phyloP scores from a whole-genome alignment of 2,888 invertebrate genomes.

The Euspilapteryx auroguttella region DNA sequence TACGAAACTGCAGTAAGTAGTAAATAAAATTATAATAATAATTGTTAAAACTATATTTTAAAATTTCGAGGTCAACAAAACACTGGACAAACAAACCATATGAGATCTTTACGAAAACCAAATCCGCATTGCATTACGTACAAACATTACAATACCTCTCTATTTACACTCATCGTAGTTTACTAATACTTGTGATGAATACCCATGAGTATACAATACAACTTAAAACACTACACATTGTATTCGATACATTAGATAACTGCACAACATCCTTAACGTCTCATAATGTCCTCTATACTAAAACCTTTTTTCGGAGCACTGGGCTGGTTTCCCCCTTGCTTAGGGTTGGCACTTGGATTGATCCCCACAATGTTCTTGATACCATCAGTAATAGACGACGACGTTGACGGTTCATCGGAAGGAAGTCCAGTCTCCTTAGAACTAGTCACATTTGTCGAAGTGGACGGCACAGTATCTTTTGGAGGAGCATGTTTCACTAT shows the following conservation, averaged over 20 bases:
- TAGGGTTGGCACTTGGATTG: slow-evolving; percentile 43
- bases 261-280: no score
- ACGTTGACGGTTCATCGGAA: slow-evolving; percentile 20
- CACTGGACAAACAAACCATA: slow-evolving; percentile 60
- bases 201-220: no score
- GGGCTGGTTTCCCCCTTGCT: slow-evolving; percentile 59
- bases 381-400: slow-evolving; percentile 42
- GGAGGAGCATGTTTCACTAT: slow-evolving; percentile 56
- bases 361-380: slow-evolving; percentile 56
- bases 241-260: no score
- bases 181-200: no score
- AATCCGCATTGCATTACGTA: slow-evolving; percentile 46
- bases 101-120: slow-evolving; percentile 63
- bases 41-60: slow-evolving; percentile 28
- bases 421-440: slow-evolving; percentile 25
- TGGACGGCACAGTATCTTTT: slow-evolving; percentile 36
- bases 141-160: slow-evolving; percentile 27
- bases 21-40: no score
- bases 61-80: slow-evolving; percentile 59
- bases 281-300: slow-evolving; percentile 90
- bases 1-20: slow-evolving; percentile 6
- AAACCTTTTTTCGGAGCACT: slow-evolving; percentile 79
- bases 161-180: slow-evolving; percentile 29
- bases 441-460: slow-evolving; percentile 36
- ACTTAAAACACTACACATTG: no score